Conservation (phyloP, 2,113 vertebrate species). For the Tichodroma muraria region DNA sequence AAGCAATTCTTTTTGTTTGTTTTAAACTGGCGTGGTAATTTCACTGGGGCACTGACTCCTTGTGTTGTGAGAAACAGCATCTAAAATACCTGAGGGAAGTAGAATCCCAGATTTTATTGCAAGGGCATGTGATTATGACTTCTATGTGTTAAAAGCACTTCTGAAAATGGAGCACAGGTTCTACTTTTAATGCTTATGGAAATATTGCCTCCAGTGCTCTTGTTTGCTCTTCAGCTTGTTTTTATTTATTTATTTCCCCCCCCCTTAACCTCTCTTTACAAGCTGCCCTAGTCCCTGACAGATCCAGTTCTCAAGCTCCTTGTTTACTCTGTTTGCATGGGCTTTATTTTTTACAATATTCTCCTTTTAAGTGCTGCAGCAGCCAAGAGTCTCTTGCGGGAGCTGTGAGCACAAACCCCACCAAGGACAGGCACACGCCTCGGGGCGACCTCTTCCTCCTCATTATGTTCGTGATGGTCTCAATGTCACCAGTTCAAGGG, state of each 20-base stretch:
- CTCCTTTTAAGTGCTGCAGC: background rate
- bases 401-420: background rate
- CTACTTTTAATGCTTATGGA: background rate
- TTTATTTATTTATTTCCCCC: background rate
- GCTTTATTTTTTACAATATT: background rate
- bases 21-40: background rate
- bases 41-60: background rate
- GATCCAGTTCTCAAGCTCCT: background rate
- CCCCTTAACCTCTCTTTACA: background rate
- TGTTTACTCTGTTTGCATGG: constrained; percentile 16
- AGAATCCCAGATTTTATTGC: background rate
- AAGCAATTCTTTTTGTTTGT: background rate
- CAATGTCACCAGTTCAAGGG: constrained; percentile 24
- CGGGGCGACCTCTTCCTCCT: constrained; percentile 7
- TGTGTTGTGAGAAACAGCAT: background rate
- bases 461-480: background rate
- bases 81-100: background rate
- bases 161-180: background rate
- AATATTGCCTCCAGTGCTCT: background rate
- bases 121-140: background rate
- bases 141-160: background rate
- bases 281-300: background rate
- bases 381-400: background rate
- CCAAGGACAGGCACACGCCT: background rate
- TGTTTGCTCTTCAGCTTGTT: constrained; percentile 4